Evolutionary conservation across 1,140 invertebrate species (phyloP).

Genomic region (Anastrepha ludens): DNA sequence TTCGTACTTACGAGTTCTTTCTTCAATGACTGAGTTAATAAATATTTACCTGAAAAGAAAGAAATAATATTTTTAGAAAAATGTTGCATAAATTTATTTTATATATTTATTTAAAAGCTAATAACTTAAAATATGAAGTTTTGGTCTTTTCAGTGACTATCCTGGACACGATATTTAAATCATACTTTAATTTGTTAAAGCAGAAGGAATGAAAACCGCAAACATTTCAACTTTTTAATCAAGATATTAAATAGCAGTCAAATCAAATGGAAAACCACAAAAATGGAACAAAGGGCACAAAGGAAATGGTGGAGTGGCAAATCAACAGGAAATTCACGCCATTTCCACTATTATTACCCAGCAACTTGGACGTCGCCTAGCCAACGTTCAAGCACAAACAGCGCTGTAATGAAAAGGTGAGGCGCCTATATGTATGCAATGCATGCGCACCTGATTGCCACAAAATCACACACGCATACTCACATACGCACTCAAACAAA

Average conservation of each 20-base stretch:
- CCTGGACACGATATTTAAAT: too few relatives aligned
- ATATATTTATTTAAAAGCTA: too few relatives aligned
- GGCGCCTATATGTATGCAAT: conserved; percentile 28
- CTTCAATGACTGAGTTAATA: not conserved
- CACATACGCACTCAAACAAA: not conserved
- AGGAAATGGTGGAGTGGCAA: not conserved
- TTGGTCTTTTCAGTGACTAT: too few relatives aligned
- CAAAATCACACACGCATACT: not conserved
- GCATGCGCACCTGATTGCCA: not conserved
- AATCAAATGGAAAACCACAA: conserved; percentile 21
- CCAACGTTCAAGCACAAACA: not conserved
- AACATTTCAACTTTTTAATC: too few relatives aligned
- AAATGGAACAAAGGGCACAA: not conserved
- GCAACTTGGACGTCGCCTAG: not conserved
- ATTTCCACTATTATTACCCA: not conserved
- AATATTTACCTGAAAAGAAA: not conserved
- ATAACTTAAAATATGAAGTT: too few relatives aligned
- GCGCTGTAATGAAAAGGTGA: not conserved
- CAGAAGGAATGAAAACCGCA: too few relatives aligned
- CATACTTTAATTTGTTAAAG: too few relatives aligned
- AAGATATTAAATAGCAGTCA: not conserved
- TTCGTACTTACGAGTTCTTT: not conserved
- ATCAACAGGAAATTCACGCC: not conserved
- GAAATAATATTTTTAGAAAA: not conserved
- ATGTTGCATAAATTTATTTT: not conserved